Evolutionary conservation across 1,140 invertebrate species (phyloP), one percentile per base, ranked within the genome.

Genomic region (Caenorhabditis brenneri): DNA sequence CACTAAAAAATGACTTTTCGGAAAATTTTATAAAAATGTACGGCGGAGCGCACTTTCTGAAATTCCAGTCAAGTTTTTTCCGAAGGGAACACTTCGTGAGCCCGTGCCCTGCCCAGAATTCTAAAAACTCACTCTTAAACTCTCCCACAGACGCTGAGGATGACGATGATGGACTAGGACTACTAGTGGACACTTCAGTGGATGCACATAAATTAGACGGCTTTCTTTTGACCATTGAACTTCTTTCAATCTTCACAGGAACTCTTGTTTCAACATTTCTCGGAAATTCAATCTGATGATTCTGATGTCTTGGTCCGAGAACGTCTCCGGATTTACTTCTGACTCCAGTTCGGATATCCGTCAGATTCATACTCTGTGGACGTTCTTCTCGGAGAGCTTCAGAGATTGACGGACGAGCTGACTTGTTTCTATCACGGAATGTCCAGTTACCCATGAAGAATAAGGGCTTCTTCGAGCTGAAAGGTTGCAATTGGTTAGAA

Each of bases 401-500:
- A 39, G 15, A n/a, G 48, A 51, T 58, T 24, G 82, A 42, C 19
- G 82, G 74, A 36, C 65, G 48, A 15, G 69, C 65, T 15, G 65
- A 42, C 15, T 48, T 83, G 69, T 65, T 80, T 53, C 65, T 69
- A 2, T 83, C 82, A 6, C 82, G 65, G 55, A 83, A 83, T 27
- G 82, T 83, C 82, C 82, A 83, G 48, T 58, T 65, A 10, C 82
- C 82, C 46, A 46, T 83, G 82, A 83, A 83, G 78, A 83, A 83
- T 80, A 65, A 79, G 7, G 82, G 82, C 82, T 83, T 83, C 78
- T 83, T 83, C 78, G 82, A 83, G 82, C 82, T 83, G 46, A 39
- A 83, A 55, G 22, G 27, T 2, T 27, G 6, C 24, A n/a, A 27
- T 51, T 24, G 51, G 4, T 55, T 1, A 15, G 48, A 5, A n/a